These are phyloP conservation scores for Drosophila kikkawai DNA, from an alignment of 1,140 invertebrate species.

Conservation along the genomic window DNA sequence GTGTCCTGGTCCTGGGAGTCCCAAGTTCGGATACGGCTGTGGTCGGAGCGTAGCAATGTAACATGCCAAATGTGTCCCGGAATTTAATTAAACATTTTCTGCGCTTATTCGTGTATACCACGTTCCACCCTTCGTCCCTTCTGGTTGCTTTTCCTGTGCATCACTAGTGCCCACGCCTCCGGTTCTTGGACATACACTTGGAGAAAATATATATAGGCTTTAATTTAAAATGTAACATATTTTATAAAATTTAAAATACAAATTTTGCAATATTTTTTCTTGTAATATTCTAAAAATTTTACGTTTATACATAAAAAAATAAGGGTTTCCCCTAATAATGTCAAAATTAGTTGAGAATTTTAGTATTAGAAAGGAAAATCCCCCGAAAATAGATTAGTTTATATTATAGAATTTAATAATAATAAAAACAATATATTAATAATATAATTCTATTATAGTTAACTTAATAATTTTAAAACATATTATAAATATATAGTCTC, in stretches of 20 bases:
- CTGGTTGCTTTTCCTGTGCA: conserved; percentile 11
- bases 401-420: too few relatives aligned
- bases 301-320: too few relatives aligned
- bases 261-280: background rate
- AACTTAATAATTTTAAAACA: too few relatives aligned
- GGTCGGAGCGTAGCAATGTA: conserved; percentile 71
- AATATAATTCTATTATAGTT: too few relatives aligned
- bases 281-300: background rate
- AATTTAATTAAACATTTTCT: conserved; percentile 83
- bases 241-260: background rate
- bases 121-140: conserved; percentile 12
- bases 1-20: background rate
- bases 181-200: background rate
- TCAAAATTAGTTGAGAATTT: too few relatives aligned
- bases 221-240: rapidly evolving
- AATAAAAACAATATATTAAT: too few relatives aligned
- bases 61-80: conserved; percentile 82
- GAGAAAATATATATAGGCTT: background rate
- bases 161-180: conserved; percentile 16
- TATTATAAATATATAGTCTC: too few relatives aligned
- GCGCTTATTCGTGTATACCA: conserved; percentile 78
- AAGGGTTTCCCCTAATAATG: too few relatives aligned
- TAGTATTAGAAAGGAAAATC: background rate
- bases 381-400: background rate
- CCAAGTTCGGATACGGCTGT: conserved; percentile 44